Conservation (phyloP, 2,113 vertebrate species). For the Columba janthina region DNA sequence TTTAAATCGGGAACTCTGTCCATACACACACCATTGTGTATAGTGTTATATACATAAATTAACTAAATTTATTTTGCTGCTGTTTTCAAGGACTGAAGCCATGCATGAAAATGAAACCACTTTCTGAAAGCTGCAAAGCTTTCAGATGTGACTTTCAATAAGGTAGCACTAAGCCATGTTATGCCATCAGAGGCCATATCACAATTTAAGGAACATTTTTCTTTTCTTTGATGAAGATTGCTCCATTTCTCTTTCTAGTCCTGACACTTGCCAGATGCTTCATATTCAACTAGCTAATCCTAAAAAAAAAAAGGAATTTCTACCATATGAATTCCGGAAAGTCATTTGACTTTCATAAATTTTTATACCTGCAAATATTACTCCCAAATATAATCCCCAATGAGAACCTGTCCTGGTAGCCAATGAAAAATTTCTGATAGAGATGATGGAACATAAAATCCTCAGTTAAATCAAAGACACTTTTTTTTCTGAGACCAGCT, state of each 20-base stretch:
- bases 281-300: not conserved
- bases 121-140: not conserved
- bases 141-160: not conserved
- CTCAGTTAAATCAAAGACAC: not conserved
- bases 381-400: not conserved
- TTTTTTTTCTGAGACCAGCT: not conserved
- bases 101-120: not conserved
- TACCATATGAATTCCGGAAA: not conserved
- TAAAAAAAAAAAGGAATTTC: not conserved
- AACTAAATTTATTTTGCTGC: not conserved
- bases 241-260: not conserved
- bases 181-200: not conserved
- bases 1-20: not conserved
- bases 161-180: not conserved
- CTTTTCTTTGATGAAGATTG: not conserved
- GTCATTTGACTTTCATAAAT: not conserved
- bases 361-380: not conserved
- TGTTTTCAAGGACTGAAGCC: not conserved
- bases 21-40: not conserved
- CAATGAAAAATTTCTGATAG: not conserved
- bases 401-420: not conserved
- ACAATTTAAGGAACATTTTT: not conserved
- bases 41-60: fast-evolving
- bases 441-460: not conserved
- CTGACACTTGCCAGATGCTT: not conserved